Conservation (phyloP, 1,140 invertebrate genomes). For the Sitobion miscanthi region DNA sequence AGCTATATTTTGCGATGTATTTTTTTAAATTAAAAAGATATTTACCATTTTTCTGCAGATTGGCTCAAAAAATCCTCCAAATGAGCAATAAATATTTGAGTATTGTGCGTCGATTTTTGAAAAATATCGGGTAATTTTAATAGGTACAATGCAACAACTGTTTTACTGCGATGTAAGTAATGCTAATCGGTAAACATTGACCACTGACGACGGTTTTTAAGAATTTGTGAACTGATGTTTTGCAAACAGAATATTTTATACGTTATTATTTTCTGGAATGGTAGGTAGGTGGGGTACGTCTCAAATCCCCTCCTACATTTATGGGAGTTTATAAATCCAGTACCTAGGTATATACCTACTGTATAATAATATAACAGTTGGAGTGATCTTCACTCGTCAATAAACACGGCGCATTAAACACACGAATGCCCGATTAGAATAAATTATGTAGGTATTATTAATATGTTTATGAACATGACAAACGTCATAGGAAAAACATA, state of each 20-base stretch:
- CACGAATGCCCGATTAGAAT: not conserved
- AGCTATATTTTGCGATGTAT: not conserved
- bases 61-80: not conserved
- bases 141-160: not conserved
- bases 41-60: conserved; percentile 2
- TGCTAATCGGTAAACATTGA: not conserved
- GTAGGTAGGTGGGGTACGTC: not conserved
- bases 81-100: not conserved
- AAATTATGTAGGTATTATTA: not conserved
- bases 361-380: not conserved
- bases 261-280: not conserved
- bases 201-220: not conserved
- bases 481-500: conserved; percentile 4
- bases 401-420: not conserved
- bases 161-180: not conserved
- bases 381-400: not conserved
- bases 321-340: not conserved
- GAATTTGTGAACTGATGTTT: not conserved
- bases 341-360: not conserved
- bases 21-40: not conserved
- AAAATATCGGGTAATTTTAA: not conserved
- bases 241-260: not conserved
- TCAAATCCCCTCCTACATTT: not conserved
- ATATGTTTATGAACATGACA: not conserved
- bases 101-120: not conserved